Evolutionary conservation across 2,113 vertebrate species (phyloP).

Genomic region (Gymnocephalus cernua): DNA sequence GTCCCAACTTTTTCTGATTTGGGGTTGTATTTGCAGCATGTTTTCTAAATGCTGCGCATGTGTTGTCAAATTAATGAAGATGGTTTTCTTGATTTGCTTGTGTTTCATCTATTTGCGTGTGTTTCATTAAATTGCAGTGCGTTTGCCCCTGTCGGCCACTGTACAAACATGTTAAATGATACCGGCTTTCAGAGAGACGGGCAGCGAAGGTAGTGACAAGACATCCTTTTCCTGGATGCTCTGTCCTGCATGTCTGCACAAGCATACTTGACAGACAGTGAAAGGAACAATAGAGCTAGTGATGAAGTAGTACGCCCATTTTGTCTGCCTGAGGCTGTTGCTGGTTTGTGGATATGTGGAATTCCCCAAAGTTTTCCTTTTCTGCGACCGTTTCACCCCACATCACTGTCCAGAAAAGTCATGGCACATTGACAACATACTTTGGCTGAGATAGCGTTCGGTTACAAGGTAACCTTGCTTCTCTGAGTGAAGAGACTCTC

Average conservation of each 20-base stretch:
- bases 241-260: constrained; percentile 53
- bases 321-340: constrained; percentile 37
- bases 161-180: constrained; percentile 66
- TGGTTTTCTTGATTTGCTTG: no score
- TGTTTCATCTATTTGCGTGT: no score
- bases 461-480: no score
- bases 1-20: no score
- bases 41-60: no score
- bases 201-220: constrained; percentile 41
- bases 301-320: constrained; percentile 21
- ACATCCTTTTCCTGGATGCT: constrained; percentile 46
- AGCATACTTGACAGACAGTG: constrained; percentile 45
- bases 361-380: constrained; percentile 34
- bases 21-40: no score
- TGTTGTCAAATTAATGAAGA: no score
- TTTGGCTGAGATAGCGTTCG: neutral
- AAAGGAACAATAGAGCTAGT: constrained; percentile 47
- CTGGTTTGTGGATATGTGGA: constrained; percentile 32
- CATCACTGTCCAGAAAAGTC: neutral
- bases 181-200: constrained; percentile 53
- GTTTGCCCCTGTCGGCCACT: no score
- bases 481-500: no score
- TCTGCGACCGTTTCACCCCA: constrained; percentile 34
- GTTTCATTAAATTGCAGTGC: no score
- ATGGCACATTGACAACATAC: constrained; percentile 7